Percentiles rank a stretch among this genome's conserved stretches.
Conservation (phyloP, 2,888 invertebrate genomes). For the Acleris literana region DNA sequence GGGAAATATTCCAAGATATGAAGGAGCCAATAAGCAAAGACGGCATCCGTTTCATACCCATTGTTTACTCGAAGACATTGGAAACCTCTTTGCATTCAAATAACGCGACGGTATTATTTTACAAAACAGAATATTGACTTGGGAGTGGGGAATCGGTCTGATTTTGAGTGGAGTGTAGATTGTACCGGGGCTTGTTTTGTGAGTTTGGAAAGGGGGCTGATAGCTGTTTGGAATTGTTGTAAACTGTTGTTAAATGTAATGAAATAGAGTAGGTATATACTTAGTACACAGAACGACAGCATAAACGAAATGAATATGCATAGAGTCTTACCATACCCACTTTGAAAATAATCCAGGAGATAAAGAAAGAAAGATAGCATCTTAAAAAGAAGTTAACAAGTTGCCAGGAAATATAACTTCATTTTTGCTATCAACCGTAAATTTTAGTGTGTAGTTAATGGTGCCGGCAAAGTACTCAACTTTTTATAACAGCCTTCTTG, state of each 20-base stretch:
- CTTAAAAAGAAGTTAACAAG: no score
- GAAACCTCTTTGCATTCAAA: conserved; percentile 21
- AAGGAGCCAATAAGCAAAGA: conserved; percentile 20
- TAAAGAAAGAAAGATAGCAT: no score
- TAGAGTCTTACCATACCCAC: no score
- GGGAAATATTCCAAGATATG: conserved; percentile 18
- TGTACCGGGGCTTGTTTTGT: conserved; percentile 1
- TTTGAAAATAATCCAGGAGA: no score
- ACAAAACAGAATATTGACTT: conserved; percentile 7
- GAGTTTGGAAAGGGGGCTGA: background rate
- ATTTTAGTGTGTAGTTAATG: no score
- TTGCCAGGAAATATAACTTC: no score
- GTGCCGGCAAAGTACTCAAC: no score
- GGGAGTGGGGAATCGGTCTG: background rate
- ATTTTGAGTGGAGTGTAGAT: conserved; percentile 1
- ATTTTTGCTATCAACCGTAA: no score
- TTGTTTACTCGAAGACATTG: conserved; percentile 13
- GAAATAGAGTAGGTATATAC: no score
- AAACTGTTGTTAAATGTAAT: background rate
- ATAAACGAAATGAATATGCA: no score
- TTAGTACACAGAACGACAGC: no score
- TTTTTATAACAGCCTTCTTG: no score
- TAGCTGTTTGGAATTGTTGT: conserved; percentile 1
- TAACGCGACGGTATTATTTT: conserved; percentile 15
- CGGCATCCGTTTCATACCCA: conserved; percentile 15